These are phyloP conservation scores for Nothocercus nigrocapillus DNA, from an alignment of 2,113 vertebrate genomes.

Conservation along the genomic window DNA sequence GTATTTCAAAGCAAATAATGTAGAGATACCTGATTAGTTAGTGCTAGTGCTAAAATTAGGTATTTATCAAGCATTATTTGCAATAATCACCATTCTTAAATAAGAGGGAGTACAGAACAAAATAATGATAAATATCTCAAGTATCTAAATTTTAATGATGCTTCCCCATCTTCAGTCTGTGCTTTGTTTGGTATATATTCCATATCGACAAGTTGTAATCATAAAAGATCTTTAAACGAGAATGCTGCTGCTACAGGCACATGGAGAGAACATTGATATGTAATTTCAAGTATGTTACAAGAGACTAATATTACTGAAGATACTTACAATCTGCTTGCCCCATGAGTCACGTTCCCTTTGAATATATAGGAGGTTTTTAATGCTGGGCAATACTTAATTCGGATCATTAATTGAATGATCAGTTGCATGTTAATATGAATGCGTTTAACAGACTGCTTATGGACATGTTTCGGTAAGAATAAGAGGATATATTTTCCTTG, in stretches of 20 bases:
- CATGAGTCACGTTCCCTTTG: background rate
- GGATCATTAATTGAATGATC: background rate
- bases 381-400: background rate
- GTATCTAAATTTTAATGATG: background rate
- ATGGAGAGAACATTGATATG: background rate
- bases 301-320: background rate
- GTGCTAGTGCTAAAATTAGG: background rate
- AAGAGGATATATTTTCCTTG: conserved; percentile 9
- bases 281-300: background rate
- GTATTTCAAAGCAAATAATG: background rate
- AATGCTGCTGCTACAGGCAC: background rate
- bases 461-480: background rate
- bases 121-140: background rate
- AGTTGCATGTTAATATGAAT: background rate
- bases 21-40: background rate
- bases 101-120: background rate
- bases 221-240: background rate
- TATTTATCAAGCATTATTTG: background rate
- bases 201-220: background rate
- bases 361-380: background rate
- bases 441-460: background rate
- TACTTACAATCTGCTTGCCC: background rate
- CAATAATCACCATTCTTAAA: background rate
- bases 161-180: background rate
- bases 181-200: background rate